Percentiles rank a stretch among this genome's conserved stretches.
Conservation (phyloP, 2,113 vertebrate genomes). For the Gambusia affinis region DNA sequence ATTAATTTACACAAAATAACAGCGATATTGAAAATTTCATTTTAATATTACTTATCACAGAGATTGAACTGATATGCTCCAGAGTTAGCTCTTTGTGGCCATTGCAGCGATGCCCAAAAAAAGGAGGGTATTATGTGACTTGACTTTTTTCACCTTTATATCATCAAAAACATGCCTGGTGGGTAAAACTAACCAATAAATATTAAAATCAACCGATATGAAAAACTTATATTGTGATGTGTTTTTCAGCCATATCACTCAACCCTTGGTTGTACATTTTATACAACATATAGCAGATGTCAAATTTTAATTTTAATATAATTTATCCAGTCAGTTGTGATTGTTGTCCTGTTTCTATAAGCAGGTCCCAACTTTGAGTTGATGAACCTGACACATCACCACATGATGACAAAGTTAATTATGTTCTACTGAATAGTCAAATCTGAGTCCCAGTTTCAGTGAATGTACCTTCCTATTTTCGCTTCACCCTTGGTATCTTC, state of each 20-base stretch:
- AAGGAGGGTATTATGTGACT: too few relatives aligned
- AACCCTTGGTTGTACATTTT: not conserved
- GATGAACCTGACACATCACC: too few relatives aligned
- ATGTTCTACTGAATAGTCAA: constrained; percentile 29
- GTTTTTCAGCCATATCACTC: too few relatives aligned
- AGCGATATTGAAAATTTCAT: not conserved
- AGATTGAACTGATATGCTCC: not conserved
- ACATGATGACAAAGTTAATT: too few relatives aligned
- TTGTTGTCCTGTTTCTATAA: too few relatives aligned
- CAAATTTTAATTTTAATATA: not conserved
- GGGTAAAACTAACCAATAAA: too few relatives aligned
- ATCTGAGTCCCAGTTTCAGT: constrained; percentile 20
- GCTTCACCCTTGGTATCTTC: constrained; percentile 22
- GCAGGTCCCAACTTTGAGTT: too few relatives aligned
- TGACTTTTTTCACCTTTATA: too few relatives aligned
- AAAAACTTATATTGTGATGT: too few relatives aligned
- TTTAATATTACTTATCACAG: not conserved
- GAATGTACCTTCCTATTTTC: constrained; percentile 32
- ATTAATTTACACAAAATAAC: not conserved
- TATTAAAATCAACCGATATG: too few relatives aligned
- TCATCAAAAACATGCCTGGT: too few relatives aligned
- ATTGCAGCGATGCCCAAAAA: not conserved
- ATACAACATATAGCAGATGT: not conserved
- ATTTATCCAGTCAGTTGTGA: too few relatives aligned
- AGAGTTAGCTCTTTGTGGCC: not conserved